These are phyloP conservation scores for Psettodes erumei DNA, from an alignment of 2,113 vertebrate genomes.

Conservation along the genomic window DNA sequence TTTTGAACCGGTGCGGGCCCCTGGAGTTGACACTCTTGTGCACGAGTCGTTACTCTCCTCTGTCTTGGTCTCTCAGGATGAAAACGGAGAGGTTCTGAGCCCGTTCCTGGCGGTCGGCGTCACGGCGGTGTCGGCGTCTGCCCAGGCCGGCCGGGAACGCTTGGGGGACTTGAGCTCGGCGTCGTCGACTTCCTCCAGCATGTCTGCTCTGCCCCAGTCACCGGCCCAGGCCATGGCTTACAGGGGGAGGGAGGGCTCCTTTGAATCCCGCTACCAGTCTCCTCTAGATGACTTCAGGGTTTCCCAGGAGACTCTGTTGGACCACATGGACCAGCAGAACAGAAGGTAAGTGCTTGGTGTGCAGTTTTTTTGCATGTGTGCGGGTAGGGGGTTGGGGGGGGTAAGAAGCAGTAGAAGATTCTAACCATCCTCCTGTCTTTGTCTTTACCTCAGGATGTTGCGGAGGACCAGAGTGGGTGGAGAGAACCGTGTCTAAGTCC, in stretches of 20 bases:
- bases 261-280: constrained; percentile 93
- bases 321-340: constrained; percentile 91
- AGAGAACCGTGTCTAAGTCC: constrained; percentile 92
- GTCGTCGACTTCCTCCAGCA: constrained; percentile 73
- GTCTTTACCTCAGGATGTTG: constrained; percentile 82
- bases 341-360: constrained; percentile 81
- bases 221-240: constrained; percentile 82
- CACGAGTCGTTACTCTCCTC: background rate
- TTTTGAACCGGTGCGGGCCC: background rate
- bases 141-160: constrained; percentile 85
- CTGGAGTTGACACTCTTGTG: background rate
- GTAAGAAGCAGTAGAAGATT: constrained; percentile 15
- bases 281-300: constrained; percentile 92
- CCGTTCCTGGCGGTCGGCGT: constrained; percentile 78
- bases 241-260: constrained; percentile 89
- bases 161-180: constrained; percentile 80
- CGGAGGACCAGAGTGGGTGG: constrained; percentile 92
- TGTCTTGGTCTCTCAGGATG: constrained; percentile 80
- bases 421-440: constrained; percentile 48
- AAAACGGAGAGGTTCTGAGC: constrained; percentile 89
- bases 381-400: background rate
- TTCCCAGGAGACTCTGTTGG: constrained; percentile 90
- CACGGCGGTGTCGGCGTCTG: constrained; percentile 56
- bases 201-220: constrained; percentile 80
- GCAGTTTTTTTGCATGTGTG: background rate